These are phyloP conservation scores for Anoura caudifer DNA, from an alignment of 2,113 vertebrate genomes.

Conservation along the genomic window DNA sequence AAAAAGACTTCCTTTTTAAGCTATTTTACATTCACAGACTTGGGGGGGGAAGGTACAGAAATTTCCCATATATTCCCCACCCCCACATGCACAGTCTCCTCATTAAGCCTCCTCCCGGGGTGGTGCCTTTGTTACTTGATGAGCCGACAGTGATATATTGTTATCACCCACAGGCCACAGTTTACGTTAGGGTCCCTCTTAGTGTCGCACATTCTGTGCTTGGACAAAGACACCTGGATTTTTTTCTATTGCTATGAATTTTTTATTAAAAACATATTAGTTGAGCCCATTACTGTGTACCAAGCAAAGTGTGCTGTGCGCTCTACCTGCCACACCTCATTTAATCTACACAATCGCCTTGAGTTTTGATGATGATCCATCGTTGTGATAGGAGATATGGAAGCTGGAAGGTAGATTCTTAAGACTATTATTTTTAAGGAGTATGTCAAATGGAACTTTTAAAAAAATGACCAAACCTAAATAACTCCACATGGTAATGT, in stretches of 20 bases:
- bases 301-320: not conserved
- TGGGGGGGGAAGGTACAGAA: not conserved
- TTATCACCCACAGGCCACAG: not conserved
- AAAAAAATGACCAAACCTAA: not conserved
- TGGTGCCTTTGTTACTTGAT: not conserved
- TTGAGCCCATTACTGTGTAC: not conserved
- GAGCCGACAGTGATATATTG: not conserved
- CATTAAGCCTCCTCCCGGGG: not conserved
- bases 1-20: not conserved
- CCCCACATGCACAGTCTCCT: not conserved
- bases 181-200: not conserved
- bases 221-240: not conserved
- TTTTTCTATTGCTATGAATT: not conserved
- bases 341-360: not conserved
- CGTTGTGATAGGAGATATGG: not conserved
- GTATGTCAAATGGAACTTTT: not conserved
- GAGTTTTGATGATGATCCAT: not conserved
- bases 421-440: not conserved
- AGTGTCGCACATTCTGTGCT: not conserved
- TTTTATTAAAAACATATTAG: not conserved
- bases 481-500: slow-evolving; percentile 23
- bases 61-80: not conserved
- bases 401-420: not conserved
- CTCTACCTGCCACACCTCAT: not conserved
- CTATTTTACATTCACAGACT: not conserved